Base-by-base conservation (phyloP, 2,797 vertebrate species). In the Echiichthys vipera region DNA sequence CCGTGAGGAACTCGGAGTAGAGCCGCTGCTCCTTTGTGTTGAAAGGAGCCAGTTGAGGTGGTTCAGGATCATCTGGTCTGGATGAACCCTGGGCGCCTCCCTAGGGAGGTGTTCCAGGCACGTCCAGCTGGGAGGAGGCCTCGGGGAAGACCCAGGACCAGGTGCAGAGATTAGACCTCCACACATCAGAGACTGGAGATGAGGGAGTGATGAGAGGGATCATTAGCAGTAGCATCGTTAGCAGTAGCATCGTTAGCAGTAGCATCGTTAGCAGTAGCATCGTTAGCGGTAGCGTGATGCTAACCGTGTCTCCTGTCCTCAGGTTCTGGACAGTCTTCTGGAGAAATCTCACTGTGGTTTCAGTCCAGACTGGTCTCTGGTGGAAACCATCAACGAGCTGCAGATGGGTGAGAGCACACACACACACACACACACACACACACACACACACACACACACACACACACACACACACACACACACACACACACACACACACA, bases 261-360 rank as follows among this genome's bases (percentile, higher is more conserved):
- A 18, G 13, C n/a, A 43, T 9, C 1, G 11, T 22, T 43, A 40
- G 4, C 18, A 25, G 22, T 20, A 25, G 5, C 4, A 43, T 0
- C 46, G 18, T 3, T 5, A 11, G 17, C 20, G 20, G 42, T 1
- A 17, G 51, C 22, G 46, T 43, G 22, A 1, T 14, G 46, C 34
- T 65, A n/a, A 82, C 53, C 24, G 18, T 11, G 1, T 43, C n/a
- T 81, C 5, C 14, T 74, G 13, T 56, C 49, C 57, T 29, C 59
- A 93, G 92, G 98, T 99, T 51, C 93, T 99, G 91, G 97, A 98
- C 88, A 98, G 95, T 91, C 87, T 99, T 71, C 95, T 97, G 95
- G 98, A 99, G 83, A 99, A 99, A 81, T 99, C 98, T 2, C 98
- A 99, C 92, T 99, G 97, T 27, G 96, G 97, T 45, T 97, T 95